phyloP scores from a whole-genome alignment of 2,888 invertebrate species.

The Allolobophora icterica region DNA sequence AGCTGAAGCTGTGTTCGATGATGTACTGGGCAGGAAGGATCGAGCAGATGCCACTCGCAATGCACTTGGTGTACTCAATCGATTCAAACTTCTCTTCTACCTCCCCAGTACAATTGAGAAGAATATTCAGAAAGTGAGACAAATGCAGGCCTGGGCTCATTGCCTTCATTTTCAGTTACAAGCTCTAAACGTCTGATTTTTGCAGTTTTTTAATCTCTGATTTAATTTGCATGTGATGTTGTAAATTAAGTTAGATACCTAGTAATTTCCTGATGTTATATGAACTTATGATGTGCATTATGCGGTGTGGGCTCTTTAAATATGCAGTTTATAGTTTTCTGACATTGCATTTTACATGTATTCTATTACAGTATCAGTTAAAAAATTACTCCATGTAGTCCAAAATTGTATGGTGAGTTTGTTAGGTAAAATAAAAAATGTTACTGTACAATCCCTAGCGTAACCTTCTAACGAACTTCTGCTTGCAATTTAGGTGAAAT shows the following conservation, averaged over 20 bases:
- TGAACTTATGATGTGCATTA: not conserved
- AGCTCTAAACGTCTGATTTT: not conserved
- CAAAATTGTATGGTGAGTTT: too few species aligned
- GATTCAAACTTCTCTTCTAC: constrained; percentile 94
- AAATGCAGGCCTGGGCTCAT: not conserved
- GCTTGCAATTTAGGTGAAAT: too few species aligned
- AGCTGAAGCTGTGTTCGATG: constrained; percentile 89
- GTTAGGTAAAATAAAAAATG: too few species aligned
- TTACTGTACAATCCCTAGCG: too few species aligned
- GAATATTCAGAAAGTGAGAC: constrained; percentile 79
- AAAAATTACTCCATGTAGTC: too few species aligned
- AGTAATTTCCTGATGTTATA: not conserved
- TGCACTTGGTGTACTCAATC: constrained; percentile 86
- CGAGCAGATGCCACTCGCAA: constrained; percentile 94
- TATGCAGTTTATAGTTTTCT: too few species aligned
- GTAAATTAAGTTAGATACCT: not conserved
- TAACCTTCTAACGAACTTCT: too few species aligned
- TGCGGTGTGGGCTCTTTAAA: not conserved
- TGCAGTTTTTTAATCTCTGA: not conserved
- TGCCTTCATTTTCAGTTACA: not conserved
- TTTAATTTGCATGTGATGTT: not conserved
- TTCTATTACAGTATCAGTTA: not conserved
- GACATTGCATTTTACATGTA: too few species aligned
- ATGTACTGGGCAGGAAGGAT: constrained; percentile 88
- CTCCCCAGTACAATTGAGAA: constrained; percentile 91